Conservation (phyloP, 2,888 invertebrate genomes). For the Julus scanicus region DNA sequence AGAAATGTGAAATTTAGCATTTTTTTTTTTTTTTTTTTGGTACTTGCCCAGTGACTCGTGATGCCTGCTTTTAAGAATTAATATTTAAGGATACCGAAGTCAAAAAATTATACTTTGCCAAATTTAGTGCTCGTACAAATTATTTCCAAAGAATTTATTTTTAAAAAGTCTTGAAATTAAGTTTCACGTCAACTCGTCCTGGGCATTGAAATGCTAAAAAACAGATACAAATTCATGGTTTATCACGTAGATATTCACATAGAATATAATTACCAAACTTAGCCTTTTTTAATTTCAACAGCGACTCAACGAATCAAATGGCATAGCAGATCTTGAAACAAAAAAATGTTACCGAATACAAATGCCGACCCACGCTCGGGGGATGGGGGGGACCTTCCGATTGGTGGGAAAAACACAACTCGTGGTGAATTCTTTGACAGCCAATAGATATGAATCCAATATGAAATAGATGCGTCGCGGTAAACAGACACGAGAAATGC, state of each 20-base stretch:
- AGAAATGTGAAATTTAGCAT: too few species aligned
- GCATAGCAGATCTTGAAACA: neutral
- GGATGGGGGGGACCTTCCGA: neutral
- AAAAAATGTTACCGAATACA: neutral
- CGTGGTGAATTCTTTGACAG: neutral
- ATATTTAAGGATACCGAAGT: too few species aligned
- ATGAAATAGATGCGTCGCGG: constrained; percentile 18
- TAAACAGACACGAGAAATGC: constrained; percentile 30
- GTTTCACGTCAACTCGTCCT: neutral
- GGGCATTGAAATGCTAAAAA: neutral
- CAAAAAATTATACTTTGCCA: too few species aligned
- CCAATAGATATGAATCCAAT: constrained; percentile 24
- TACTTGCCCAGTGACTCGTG: too few species aligned
- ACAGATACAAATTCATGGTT: neutral
- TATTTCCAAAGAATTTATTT: too few species aligned
- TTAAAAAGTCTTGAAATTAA: neutral
- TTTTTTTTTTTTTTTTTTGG: too few species aligned
- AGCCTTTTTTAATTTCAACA: neutral
- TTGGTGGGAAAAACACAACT: constrained; percentile 12
- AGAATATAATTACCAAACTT: neutral
- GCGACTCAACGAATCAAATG: neutral
- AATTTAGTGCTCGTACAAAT: too few species aligned
- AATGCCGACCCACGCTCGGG: neutral
- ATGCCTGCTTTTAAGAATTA: too few species aligned
- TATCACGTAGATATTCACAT: neutral